Base-by-base conservation (phyloP, 2,113 vertebrate genomes). In the Rhinoderma darwinii region DNA sequence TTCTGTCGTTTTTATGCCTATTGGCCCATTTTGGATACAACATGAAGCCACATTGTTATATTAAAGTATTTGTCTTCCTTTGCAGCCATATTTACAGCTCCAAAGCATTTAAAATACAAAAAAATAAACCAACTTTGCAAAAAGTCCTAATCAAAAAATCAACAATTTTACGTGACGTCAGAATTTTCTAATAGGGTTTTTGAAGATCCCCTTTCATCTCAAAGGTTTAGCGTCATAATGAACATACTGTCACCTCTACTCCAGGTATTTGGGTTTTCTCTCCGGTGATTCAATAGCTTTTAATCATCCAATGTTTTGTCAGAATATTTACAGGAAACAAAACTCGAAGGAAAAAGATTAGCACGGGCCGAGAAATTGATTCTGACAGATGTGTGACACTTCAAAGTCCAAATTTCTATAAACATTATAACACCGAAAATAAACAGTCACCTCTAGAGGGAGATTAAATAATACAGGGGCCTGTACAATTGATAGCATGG, bases 271-370 rank as follows among this genome's bases (percentile, higher is more conserved):
- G 44, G 43, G 39, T 66, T 54, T 44, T 86, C 75, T 68, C 84
- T 51, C 61, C 44, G 4, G 32, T 39, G 84, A 70, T 44, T 54
- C 63, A 5, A 15, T 86, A 50, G 27, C 77, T 86, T 79, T 79
- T 86, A 86, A 86, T 86, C 75, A 79, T 66, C 75, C 39, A 68
- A 68, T 79, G 84, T 79, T 79, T 44, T 86, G 84, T 61, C 84
- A 86, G 84, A 70, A 47, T 66, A 51, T 79, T 37, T 61, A 37
- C 84, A 79, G 75, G 43, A 79, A 79, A 79, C 59, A 86, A 85
- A 50, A 79, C 75, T 86, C 84, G 27, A 37, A 86, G 75, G 84
- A 79, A 79, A 70, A 86, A 37, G 27, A 41, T 76, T 85, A 63
- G 25, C 56, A 5, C 37, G 25, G 63, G 84, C 77, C 18, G 39